These are phyloP conservation scores for Himalopsyche phryganea DNA, from an alignment of 1,140 invertebrate species.

Conservation along the genomic window DNA sequence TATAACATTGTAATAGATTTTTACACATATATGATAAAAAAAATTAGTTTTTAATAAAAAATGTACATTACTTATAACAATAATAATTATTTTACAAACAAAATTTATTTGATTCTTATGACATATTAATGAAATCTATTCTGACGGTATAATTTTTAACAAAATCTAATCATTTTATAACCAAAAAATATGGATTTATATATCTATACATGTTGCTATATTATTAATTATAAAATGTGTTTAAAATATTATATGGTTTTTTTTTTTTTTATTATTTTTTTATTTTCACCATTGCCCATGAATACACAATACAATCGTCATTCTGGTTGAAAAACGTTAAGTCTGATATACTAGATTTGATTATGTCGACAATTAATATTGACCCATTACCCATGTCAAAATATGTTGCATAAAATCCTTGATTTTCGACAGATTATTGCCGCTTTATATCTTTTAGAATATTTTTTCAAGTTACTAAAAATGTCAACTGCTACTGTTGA, in stretches of 20 bases:
- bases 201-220: conserved; percentile 9
- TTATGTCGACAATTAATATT: neutral
- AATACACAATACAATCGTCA: conserved; percentile 1
- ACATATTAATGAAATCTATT: conserved; percentile 6
- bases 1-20: conserved; percentile 16
- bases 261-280: conserved; percentile 17
- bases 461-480: no score
- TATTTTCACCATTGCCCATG: conserved; percentile 12
- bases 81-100: neutral
- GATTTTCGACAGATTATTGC: neutral
- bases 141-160: conserved; percentile 16
- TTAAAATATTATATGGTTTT: conserved; percentile 13
- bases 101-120: conserved; percentile 7
- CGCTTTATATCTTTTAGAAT: neutral
- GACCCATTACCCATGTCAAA: neutral
- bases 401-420: no score
- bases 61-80: conserved; percentile 1
- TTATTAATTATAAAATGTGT: conserved; percentile 21
- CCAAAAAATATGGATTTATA: conserved; percentile 31
- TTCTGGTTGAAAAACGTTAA: conserved; percentile 2
- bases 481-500: no score
- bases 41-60: neutral
- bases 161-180: conserved; percentile 34
- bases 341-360: neutral
- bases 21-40: conserved; percentile 3